Evolutionary conservation across 1,140 invertebrate genomes (phyloP), one percentile per base, ranked within the genome.

Genomic region (Lucilia sericata): DNA sequence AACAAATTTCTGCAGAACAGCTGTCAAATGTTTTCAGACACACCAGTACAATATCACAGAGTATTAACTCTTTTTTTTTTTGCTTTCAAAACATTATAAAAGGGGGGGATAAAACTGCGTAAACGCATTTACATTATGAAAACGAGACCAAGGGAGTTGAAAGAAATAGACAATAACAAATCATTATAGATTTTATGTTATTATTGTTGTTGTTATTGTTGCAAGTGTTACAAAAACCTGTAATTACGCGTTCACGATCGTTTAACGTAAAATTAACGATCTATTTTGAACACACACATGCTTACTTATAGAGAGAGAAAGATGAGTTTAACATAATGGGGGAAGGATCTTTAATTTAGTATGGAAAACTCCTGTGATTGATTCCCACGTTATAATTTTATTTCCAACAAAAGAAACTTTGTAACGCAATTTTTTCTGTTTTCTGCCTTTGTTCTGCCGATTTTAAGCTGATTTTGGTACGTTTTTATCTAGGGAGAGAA

Each of bases 181-280:
- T 70, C 65, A 21, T 47, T 78, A 42, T 76, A 34, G 70, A 25
- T 74, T 30, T 30, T 30, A 30, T 30, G 25, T 30, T 30, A 30
- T 30, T 36, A 25, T 76, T 76, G 9, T 51, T 80, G 14, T 51
- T 30, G 25, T 30, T 30, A 3, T 3, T 30, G 25, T 21, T 80
- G 42, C 76, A 80, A 80, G 76, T 80, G 76, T 80, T 80, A 80
- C 76, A 80, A 47, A 80, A 51, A 80, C 76, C 76, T 80, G 76
- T 80, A 80, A 80, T 80, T 80, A 80, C 76, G 76, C 76, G 76
- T 49, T 80, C 76, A 80, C 42, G 76, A 80, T 80, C 76, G 76
- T 21, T 80, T 80, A 80, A 80, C 42, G 76, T 21, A 70, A 70
- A 80, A 80, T 51, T 49, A 80, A 80, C 76, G 65, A 70, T 70